A percentile compares a stretch with the other conserved stretches of the same genome.
These are phyloP conservation scores for Bufotes viridis DNA, from an alignment of 2,797 vertebrate genomes.

Conservation along the genomic window DNA sequence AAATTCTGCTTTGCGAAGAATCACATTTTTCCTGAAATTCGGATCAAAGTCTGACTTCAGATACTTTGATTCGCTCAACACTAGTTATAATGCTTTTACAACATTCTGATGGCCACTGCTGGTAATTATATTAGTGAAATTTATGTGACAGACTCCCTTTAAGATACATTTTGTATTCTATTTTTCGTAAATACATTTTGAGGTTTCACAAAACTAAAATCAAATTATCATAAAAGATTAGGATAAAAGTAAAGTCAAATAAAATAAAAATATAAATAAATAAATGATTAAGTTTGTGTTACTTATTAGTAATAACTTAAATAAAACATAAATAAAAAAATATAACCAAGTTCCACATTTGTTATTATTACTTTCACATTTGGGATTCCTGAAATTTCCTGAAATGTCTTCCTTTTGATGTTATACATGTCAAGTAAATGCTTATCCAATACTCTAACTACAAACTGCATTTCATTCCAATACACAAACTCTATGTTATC, in stretches of 20 bases:
- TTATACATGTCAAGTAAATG: not conserved
- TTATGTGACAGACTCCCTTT: too few relatives aligned
- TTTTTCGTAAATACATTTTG: not conserved
- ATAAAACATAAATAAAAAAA: not conserved
- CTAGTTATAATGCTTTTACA: too few relatives aligned
- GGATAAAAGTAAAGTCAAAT: not conserved
- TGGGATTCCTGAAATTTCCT: too few relatives aligned
- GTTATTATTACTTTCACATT: not conserved
- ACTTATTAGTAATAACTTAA: not conserved
- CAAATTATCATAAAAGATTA: not conserved
- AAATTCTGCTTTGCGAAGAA: too few relatives aligned
- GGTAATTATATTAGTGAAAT: too few relatives aligned
- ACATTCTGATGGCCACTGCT: too few relatives aligned
- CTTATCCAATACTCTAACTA: not conserved
- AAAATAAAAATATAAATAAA: not conserved
- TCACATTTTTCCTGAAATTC: too few relatives aligned
- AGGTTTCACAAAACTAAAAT: not conserved
- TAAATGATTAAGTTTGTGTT: not conserved
- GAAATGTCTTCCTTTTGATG: not conserved
- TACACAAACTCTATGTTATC: not conserved
- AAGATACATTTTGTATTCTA: not conserved
- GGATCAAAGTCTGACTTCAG: too few relatives aligned
- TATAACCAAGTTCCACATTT: not conserved
- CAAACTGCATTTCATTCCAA: not conserved
- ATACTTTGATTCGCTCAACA: too few relatives aligned